phyloP scores from a whole-genome alignment of 2,888 invertebrate genomes.

The Agrotis exclamationis region DNA sequence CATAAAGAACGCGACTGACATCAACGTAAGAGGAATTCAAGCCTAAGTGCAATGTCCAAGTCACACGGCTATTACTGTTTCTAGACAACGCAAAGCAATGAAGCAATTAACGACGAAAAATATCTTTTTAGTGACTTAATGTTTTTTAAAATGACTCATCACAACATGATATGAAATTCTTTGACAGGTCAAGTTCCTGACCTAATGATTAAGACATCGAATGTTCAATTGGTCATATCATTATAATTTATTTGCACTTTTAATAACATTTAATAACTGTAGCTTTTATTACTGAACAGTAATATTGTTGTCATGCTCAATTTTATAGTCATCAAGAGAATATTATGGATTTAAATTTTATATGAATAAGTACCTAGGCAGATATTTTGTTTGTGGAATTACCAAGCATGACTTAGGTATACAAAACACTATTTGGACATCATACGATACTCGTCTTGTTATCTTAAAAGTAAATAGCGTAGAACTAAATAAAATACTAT shows the following conservation, averaged over 20 bases:
- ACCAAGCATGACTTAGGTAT: not conserved
- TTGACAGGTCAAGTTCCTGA: slow-evolving; percentile 25
- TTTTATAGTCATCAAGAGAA: not conserved
- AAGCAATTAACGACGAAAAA: too few species aligned
- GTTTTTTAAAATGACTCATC: slow-evolving; percentile 19
- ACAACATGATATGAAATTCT: slow-evolving; percentile 4
- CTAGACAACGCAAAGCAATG: too few species aligned
- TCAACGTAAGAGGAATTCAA: too few species aligned
- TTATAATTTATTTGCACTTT: not conserved
- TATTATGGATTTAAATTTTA: too few species aligned
- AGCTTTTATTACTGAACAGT: not conserved
- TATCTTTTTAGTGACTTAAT: slow-evolving; percentile 9
- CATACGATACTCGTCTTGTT: not conserved
- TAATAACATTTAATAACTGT: not conserved
- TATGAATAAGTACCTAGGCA: too few species aligned
- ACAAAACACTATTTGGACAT: not conserved
- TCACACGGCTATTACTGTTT: too few species aligned
- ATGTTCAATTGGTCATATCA: not conserved
- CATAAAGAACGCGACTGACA: too few species aligned
- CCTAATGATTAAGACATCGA: slow-evolving; percentile 16
- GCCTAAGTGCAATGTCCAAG: too few species aligned
- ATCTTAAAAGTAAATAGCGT: too few species aligned
- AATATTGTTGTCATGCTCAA: not conserved
- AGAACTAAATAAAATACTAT: too few species aligned
- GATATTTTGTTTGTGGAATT: not conserved